phyloP scores from a whole-genome alignment of 2,113 vertebrate genomes.

The Podiceps cristatus region DNA sequence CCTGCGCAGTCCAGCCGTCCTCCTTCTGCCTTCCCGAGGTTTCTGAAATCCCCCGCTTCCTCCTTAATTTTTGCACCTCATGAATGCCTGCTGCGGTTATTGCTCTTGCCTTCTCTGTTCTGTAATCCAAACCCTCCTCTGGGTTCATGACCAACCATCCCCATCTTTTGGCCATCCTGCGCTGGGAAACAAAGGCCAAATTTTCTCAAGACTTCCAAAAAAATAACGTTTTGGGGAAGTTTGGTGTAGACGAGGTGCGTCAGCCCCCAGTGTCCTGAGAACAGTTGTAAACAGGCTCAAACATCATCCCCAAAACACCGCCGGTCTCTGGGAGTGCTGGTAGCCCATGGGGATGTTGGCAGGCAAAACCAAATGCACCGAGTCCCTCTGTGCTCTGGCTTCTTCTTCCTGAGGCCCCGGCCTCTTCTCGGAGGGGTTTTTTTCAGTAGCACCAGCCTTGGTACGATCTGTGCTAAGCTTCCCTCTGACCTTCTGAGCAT shows the following conservation, averaged over 20 bases:
- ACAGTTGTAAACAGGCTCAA: not conserved
- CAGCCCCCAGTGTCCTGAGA: fast-evolving
- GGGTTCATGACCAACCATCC: not conserved
- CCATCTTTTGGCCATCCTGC: not conserved
- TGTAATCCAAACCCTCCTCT: not conserved
- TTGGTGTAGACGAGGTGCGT: fast-evolving
- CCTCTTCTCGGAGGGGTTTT: not conserved
- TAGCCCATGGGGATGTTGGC: not conserved
- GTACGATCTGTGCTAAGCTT: not conserved
- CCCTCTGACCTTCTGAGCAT: not conserved
- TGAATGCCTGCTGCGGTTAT: not conserved
- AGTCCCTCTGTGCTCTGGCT: fast-evolving
- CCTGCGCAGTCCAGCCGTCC: not conserved
- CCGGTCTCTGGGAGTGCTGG: fast-evolving
- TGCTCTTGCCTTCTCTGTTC: not conserved
- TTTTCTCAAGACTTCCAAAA: not conserved
- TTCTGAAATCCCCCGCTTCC: not conserved
- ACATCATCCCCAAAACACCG: not conserved
- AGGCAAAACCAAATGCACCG: not conserved
- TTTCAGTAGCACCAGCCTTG: not conserved
- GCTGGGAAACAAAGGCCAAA: not conserved
- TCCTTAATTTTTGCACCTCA: not conserved
- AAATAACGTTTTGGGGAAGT: fast-evolving
- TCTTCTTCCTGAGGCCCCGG: not conserved
- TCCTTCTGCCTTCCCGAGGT: not conserved